Percentiles rank a stretch among this genome's conserved stretches.
Evolutionary conservation across 2,888 invertebrate species (phyloP).

Genomic region (Lacanobia oleracea): DNA sequence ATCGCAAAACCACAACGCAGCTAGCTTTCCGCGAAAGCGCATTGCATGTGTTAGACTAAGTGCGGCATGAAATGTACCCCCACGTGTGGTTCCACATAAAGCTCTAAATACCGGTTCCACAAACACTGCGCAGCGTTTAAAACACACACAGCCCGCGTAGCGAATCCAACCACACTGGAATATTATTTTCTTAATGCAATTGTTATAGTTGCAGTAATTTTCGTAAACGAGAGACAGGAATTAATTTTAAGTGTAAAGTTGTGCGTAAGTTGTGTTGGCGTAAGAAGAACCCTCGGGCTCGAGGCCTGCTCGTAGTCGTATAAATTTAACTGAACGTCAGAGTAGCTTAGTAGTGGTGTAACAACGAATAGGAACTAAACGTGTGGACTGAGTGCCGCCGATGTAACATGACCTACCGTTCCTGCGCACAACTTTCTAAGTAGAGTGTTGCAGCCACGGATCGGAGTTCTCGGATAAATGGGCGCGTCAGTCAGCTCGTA

Average conservation of each 20-base stretch:
- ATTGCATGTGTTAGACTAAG: constrained; percentile 82
- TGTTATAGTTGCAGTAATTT: constrained; percentile 69
- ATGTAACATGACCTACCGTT: constrained; percentile 70
- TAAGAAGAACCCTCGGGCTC: constrained; percentile 74
- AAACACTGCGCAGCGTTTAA: constrained; percentile 68
- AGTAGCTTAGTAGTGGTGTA: constrained; percentile 75
- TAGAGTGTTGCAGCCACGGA: constrained; percentile 66
- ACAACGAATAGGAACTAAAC: constrained; percentile 78
- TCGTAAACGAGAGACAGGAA: constrained; percentile 67
- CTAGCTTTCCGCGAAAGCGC: constrained; percentile 85
- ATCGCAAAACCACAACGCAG: constrained; percentile 84
- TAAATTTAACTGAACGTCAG: constrained; percentile 79
- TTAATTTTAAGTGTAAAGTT: constrained; percentile 73
- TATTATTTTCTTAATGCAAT: constrained; percentile 68
- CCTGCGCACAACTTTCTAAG: constrained; percentile 65
- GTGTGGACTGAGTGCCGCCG: constrained; percentile 72
- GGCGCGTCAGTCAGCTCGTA: constrained; percentile 82
- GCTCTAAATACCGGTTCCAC: constrained; percentile 70
- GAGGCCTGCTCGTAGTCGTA: constrained; percentile 71
- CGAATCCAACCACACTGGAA: constrained; percentile 59
- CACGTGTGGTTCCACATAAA: constrained; percentile 78
- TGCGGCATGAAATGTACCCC: constrained; percentile 76
- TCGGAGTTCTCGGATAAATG: constrained; percentile 77
- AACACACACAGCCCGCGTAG: constrained; percentile 66
- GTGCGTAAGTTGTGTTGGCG: constrained; percentile 75